Percentiles rank a stretch among this genome's conserved stretches.
phyloP scores from a whole-genome alignment of 2,113 vertebrate genomes.

The Agapornis roseicollis region DNA sequence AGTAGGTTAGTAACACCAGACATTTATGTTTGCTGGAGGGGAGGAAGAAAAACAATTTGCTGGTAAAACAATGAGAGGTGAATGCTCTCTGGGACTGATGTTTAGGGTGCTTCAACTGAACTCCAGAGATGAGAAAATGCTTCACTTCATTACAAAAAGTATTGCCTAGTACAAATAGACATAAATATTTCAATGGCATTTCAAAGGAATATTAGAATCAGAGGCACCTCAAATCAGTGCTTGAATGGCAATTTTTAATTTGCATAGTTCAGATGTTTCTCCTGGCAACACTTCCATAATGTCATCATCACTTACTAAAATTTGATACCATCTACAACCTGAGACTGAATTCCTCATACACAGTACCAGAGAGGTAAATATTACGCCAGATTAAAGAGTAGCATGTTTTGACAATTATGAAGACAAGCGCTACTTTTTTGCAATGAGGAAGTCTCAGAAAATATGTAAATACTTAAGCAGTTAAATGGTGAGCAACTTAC shows the following conservation, averaged over 20 bases:
- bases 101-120: background rate
- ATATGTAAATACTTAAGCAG: conserved; percentile 44
- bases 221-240: background rate
- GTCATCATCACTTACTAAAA: conserved; percentile 64
- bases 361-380: conserved; percentile 24
- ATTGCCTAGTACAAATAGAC: background rate
- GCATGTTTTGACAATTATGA: conserved; percentile 52
- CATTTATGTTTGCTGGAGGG: background rate
- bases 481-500: conserved; percentile 5
- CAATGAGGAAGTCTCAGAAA: conserved; percentile 50
- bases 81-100: background rate
- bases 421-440: conserved; percentile 26
- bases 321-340: conserved; percentile 46
- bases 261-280: conserved; percentile 56
- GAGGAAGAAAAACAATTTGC: background rate
- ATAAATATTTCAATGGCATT: background rate
- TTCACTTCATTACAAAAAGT: background rate
- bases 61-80: background rate
- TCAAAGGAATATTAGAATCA: conserved; percentile 24
- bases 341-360: conserved; percentile 51
- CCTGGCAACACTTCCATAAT: conserved; percentile 12
- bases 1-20: background rate
- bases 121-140: background rate
- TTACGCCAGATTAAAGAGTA: conserved; percentile 36
- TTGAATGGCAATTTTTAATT: conserved; percentile 27